phyloP scores from a whole-genome alignment of 2,797 vertebrate genomes.

The Diplodus puntazzo region DNA sequence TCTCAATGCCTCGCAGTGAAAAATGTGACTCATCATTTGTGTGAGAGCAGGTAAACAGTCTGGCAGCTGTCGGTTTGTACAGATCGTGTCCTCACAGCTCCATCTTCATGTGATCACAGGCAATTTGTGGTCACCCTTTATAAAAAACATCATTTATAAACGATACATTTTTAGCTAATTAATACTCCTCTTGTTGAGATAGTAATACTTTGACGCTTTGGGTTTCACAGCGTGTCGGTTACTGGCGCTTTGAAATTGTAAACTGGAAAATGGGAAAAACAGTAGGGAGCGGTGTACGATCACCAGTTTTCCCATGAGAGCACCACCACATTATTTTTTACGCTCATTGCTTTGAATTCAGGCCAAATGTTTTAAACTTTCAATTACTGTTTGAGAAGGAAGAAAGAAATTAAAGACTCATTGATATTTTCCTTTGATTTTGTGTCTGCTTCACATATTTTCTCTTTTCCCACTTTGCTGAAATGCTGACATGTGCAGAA shows the following conservation, averaged over 20 bases:
- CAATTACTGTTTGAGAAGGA: background rate
- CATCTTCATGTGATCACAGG: background rate
- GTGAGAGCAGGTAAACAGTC: too few relatives aligned
- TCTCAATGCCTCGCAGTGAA: background rate
- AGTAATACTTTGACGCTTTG: too few relatives aligned
- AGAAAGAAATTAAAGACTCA: too few relatives aligned
- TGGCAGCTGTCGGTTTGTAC: background rate
- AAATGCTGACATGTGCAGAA: constrained; percentile 19
- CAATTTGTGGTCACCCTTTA: background rate
- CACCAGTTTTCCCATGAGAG: background rate
- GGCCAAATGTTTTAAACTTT: background rate
- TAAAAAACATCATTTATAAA: too few relatives aligned
- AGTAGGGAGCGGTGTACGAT: too few relatives aligned
- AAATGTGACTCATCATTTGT: background rate
- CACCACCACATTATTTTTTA: background rate
- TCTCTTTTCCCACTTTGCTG: constrained; percentile 13
- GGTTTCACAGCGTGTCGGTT: too few relatives aligned
- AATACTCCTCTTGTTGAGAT: too few relatives aligned
- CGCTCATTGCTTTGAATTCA: background rate
- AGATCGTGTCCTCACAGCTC: background rate
- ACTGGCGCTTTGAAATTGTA: too few relatives aligned
- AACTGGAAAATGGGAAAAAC: background rate
- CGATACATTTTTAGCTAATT: too few relatives aligned
- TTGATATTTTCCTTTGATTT: constrained; percentile 9
- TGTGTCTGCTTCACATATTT: constrained; percentile 5